Percentiles rank a stretch among this genome's conserved stretches.
These are phyloP conservation scores for Helarctos malayanus DNA, from an alignment of 2,797 vertebrate species.

Conservation along the genomic window DNA sequence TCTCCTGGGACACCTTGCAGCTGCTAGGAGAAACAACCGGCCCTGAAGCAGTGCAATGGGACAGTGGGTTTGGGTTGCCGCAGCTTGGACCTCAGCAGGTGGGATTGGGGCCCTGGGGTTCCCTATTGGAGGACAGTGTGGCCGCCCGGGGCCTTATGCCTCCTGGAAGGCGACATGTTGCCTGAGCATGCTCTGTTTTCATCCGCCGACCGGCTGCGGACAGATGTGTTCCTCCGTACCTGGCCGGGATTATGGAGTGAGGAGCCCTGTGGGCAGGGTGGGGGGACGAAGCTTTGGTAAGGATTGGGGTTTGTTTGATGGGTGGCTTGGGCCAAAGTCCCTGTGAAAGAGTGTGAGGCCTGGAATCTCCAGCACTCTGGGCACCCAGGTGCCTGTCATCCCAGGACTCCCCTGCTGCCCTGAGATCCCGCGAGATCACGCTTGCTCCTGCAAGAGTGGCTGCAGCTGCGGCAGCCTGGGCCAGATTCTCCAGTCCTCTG, in stretches of 20 bases:
- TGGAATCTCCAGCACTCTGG: no score
- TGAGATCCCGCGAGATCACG: background rate
- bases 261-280: background rate
- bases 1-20: background rate
- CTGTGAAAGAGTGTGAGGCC: background rate
- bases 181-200: background rate
- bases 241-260: no score
- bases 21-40: background rate
- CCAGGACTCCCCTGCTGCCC: no score
- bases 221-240: background rate
- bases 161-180: background rate
- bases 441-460: background rate
- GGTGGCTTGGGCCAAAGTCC: background rate
- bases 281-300: rapidly evolving
- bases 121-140: background rate
- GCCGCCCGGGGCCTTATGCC: background rate
- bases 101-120: background rate
- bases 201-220: rapidly evolving
- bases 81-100: background rate
- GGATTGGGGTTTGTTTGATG: background rate
- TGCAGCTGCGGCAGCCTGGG: rapidly evolving
- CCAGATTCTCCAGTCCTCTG: background rate
- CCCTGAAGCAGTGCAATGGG: background rate
- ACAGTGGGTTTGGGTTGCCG: no score
- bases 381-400: background rate